phyloP scores from a whole-genome alignment of 2,113 vertebrate species.

The pig (Sus scrofa) region DNA sequence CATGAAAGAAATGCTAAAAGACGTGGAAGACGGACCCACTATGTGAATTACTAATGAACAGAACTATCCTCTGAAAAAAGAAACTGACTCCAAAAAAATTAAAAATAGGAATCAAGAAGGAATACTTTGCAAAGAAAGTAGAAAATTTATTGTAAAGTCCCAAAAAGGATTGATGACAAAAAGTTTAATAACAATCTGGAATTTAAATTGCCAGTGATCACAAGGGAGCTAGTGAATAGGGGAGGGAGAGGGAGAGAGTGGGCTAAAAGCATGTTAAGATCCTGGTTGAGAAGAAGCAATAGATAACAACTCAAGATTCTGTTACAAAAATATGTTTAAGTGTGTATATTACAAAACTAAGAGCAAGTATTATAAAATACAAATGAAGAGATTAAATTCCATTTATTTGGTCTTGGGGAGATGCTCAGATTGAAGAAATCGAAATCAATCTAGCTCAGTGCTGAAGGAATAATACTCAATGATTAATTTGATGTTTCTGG shows the following conservation, averaged over 20 bases:
- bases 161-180: not conserved
- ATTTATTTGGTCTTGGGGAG: not conserved
- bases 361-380: conserved; percentile 37
- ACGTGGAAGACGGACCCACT: not conserved
- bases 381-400: not conserved
- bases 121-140: not conserved
- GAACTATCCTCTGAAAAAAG: not conserved
- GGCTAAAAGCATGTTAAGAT: not conserved
- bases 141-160: not conserved
- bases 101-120: not conserved
- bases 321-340: not conserved
- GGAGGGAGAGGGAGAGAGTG: not conserved
- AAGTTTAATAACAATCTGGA: not conserved
- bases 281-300: not conserved
- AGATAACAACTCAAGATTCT: not conserved
- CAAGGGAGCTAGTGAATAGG: not conserved
- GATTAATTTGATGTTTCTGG: not conserved
- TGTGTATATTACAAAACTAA: not conserved
- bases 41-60: not conserved
- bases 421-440: not conserved
- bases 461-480: not conserved
- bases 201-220: not conserved
- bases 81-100: not conserved
- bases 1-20: not conserved
- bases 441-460: not conserved